Percentiles rank a stretch among this genome's conserved stretches.
phyloP scores from a whole-genome alignment of 2,797 vertebrate species.

The Anabacerthia variegaticeps region DNA sequence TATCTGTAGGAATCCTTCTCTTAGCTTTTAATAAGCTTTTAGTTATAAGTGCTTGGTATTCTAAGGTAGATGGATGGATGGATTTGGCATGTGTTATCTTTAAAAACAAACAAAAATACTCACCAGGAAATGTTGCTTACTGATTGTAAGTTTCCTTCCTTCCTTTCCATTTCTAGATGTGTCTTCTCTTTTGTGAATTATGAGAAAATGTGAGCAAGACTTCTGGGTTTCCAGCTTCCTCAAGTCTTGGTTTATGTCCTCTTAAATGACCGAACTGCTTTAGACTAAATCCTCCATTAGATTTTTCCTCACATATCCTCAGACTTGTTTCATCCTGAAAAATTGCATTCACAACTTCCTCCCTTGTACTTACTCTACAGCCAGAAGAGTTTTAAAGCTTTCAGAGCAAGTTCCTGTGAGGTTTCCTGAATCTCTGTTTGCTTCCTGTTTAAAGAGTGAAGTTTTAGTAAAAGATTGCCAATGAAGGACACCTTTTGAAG shows the following conservation, averaged over 20 bases:
- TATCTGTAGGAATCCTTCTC: neutral
- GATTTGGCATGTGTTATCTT: neutral
- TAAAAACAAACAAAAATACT: neutral
- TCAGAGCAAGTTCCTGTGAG: neutral
- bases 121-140: neutral
- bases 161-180: neutral
- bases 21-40: neutral
- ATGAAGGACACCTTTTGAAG: neutral
- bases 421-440: neutral
- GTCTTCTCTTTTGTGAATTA: neutral
- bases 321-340: neutral
- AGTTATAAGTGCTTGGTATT: neutral
- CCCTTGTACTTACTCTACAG: neutral
- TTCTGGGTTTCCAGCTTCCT: neutral
- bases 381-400: conserved; percentile 23
- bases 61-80: neutral
- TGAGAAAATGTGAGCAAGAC: neutral
- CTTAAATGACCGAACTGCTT: neutral
- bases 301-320: neutral
- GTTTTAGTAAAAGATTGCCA: neutral
- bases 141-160: neutral
- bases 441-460: neutral
- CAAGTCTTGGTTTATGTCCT: neutral
- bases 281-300: neutral
- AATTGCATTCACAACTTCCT: neutral